Base-by-base conservation (phyloP, 2,888 invertebrate species). In the Zootermopsis nevadensis region DNA sequence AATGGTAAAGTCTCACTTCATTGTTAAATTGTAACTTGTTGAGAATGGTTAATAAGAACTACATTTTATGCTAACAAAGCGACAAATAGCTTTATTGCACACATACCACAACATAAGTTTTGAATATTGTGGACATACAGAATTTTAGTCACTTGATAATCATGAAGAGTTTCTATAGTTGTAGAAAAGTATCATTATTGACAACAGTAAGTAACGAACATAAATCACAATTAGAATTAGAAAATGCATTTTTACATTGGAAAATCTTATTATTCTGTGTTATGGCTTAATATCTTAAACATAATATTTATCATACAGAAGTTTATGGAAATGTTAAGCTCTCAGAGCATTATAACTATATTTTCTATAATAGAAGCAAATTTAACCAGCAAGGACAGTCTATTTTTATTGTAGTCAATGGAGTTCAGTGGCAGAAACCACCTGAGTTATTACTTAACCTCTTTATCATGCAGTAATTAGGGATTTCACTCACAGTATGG, bases 191-290 rank as follows among this genome's bases (percentile, higher is more conserved):
- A 33, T 6, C n/a, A 69, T n/a, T 8, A 33, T 69, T 33, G 33
- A 33, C 69, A 69, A 69, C 69, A 69, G 31, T 69, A 69, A 69
- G 69, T 33, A 69, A 33, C 33, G 7, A 69, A 69, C 60, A 69
- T 19, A 69, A 33, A 69, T 69, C 31, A 69, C 33, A 69, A 22
- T 69, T 60, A 60, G n/a, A 27, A 60, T 60, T n/a, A 60, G 48
- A 19, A 60, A n/a, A 27, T 2, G 4, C 19, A 27, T 60, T 60
- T 60, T 60, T n/a, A 53, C 53, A 27, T 3, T 60, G 7, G 27
- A 69, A 69, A 69, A 69, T 19, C 33, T 69, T 31, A 69, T 69
- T 69, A 33, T 69, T 30, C 22, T 69, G 10, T 69, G 6, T 69
- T 69, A 69, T 33, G 69, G 69, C 69, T 30, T 27, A n/a, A 60